Conservation (phyloP, 1,140 invertebrate species). For the Cecropterus lyciades region DNA sequence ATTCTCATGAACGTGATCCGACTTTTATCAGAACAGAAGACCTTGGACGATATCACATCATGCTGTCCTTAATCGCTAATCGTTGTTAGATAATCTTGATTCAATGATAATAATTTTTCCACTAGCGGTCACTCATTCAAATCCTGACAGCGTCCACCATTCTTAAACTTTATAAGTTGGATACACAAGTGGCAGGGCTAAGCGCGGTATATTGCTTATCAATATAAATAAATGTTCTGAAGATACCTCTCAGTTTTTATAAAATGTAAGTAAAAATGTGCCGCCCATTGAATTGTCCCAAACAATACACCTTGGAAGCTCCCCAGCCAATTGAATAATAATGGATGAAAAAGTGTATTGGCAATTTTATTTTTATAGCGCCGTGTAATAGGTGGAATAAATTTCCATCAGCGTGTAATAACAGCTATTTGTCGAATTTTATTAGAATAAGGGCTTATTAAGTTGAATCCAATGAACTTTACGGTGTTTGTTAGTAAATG, state of each 20-base stretch:
- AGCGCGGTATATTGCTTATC: neutral
- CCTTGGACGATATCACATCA: no score
- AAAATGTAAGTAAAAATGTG: constrained; percentile 18
- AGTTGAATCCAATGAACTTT: neutral
- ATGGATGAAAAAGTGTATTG: constrained; percentile 32
- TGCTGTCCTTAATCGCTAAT: no score
- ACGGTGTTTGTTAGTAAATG: no score
- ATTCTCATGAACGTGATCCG: no score
- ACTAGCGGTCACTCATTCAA: no score
- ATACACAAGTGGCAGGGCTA: no score
- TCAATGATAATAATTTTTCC: no score
- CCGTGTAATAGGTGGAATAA: constrained; percentile 27
- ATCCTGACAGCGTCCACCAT: no score
- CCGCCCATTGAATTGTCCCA: constrained; percentile 2
- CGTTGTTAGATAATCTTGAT: no score
- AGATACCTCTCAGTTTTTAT: constrained; percentile 4
- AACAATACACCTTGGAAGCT: constrained; percentile 23
- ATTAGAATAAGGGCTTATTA: constrained; percentile 3
- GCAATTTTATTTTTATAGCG: constrained; percentile 31
- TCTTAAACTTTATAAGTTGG: no score
- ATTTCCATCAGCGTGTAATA: constrained; percentile 27
- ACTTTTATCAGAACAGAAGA: no score
- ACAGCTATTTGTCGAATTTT: constrained; percentile 22
- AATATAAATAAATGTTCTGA: neutral
- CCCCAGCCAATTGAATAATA: constrained; percentile 29